phyloP scores from a whole-genome alignment of 2,888 invertebrate genomes.

The Polymixis lichenea region DNA sequence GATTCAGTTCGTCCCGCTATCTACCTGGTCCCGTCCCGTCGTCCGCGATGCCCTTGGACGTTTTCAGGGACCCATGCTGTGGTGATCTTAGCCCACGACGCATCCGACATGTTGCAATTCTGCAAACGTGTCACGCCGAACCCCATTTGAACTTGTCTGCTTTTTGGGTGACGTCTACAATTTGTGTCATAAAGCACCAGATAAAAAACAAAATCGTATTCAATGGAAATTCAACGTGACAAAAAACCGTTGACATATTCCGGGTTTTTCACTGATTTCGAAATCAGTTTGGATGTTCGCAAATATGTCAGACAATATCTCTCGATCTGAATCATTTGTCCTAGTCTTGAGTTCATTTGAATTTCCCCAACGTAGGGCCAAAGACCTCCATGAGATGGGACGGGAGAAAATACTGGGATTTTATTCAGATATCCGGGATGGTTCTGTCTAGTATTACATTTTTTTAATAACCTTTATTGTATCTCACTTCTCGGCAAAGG shows the following conservation, averaged over 20 bases:
- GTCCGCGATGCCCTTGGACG: too few relatives aligned
- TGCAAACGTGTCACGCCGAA: too few relatives aligned
- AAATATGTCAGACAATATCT: slow-evolving; percentile 38
- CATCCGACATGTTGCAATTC: too few relatives aligned
- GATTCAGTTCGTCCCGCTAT: too few relatives aligned
- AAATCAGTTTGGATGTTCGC: slow-evolving; percentile 28
- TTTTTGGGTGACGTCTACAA: too few relatives aligned
- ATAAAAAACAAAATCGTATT: neutral
- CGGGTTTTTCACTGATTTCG: slow-evolving; percentile 12
- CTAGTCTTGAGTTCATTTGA: slow-evolving; percentile 42
- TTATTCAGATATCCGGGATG: slow-evolving; percentile 14
- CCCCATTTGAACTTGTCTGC: too few relatives aligned
- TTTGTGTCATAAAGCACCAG: too few relatives aligned
- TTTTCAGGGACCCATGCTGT: too few relatives aligned
- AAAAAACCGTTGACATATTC: slow-evolving; percentile 35
- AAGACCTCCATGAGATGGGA: slow-evolving; percentile 42
- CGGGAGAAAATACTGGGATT: slow-evolving; percentile 15
- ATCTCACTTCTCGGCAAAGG: neutral
- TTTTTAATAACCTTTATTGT: neutral
- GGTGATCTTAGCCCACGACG: too few relatives aligned
- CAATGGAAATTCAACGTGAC: slow-evolving; percentile 33
- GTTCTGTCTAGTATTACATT: slow-evolving; percentile 40
- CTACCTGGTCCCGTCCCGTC: too few relatives aligned
- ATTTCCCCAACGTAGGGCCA: slow-evolving; percentile 48
- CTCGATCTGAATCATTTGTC: slow-evolving; percentile 48